Evolutionary conservation across 2,888 invertebrate genomes (phyloP), one percentile per base, ranked within the genome.

Genomic region (Hoplodrina ambigua): DNA sequence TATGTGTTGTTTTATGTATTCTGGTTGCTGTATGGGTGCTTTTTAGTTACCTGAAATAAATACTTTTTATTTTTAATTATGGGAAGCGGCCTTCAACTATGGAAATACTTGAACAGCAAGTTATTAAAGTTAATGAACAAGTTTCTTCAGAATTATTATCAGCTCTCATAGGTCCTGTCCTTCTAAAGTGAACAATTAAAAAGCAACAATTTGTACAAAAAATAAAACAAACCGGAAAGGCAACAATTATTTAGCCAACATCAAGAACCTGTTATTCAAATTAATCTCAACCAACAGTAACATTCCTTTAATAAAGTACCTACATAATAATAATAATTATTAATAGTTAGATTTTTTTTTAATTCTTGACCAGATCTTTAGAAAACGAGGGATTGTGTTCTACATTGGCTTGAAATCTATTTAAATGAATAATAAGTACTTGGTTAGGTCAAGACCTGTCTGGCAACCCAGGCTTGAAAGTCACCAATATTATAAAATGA

Each of bases 151-250:
- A 50, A 67, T 49, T 25, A 64, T 25, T 59, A 59, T 54, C 7
- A 55, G 54, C 8, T 30, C 17, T 33, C 1, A 25, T 19, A 57
- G 74, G 55, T 2, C 2, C n/a, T n/a, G n/a, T n/a, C n/a, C n/a
- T n/a, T n/a, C n/a, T 54, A 58, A 54, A 46, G 4, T 54, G 30
- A 74, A 30, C 37, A 37, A 25, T 4, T 2, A 8, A 46, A 13
- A 55, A 49, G 19, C 8, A 19, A 41, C 11, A 20, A 60, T 44
- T 25, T 20, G 46, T 56, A n/a, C n/a, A n/a, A n/a, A n/a, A 1
- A 7, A n/a, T 25, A 64, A 19, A 53, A 33, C 25, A 70, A 78
- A 75, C 78, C 11, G 49, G 72, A 49, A 30, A 33, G n/a, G 0
- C 17, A n/a, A 33, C 13, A 71, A 59, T 30, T 50, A n/a, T n/a